A percentile compares a stretch with the other conserved stretches of the same genome.
Evolutionary conservation across 2,797 vertebrate species (phyloP).

Genomic region (Macropodus opercularis): DNA sequence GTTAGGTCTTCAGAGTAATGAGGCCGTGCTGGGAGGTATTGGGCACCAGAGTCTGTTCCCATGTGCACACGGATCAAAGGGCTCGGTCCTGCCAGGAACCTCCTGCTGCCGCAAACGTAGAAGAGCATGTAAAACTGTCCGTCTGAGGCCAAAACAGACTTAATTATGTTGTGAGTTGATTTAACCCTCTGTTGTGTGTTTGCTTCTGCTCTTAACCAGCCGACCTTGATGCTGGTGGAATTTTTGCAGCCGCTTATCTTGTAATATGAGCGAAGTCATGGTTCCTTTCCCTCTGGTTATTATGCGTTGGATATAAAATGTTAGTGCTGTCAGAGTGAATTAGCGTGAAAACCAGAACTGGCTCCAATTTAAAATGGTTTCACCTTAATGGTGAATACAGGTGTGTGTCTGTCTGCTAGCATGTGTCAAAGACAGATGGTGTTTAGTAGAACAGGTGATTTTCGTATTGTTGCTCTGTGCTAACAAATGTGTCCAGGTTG

Average conservation of each 20-base stretch:
- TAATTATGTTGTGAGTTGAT: slow-evolving; percentile 74
- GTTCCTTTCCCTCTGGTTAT: slow-evolving; percentile 22
- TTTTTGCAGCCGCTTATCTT: slow-evolving; percentile 53
- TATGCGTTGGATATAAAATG: slow-evolving; percentile 27
- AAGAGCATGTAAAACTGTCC: slow-evolving; percentile 66
- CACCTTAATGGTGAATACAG: background rate
- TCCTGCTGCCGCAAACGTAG: slow-evolving; percentile 62
- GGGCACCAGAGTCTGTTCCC: slow-evolving; percentile 41
- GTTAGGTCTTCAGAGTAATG: slow-evolving; percentile 32
- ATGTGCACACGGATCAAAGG: slow-evolving; percentile 70
- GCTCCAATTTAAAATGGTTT: slow-evolving; percentile 16
- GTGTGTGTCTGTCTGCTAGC: slow-evolving; percentile 4
- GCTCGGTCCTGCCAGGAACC: slow-evolving; percentile 37
- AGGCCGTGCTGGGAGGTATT: slow-evolving; percentile 22
- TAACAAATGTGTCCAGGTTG: slow-evolving; percentile 11
- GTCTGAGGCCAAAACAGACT: slow-evolving; percentile 56
- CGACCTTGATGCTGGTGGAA: slow-evolving; percentile 49
- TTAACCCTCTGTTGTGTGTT: slow-evolving; percentile 50
- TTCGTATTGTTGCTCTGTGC: slow-evolving; percentile 12
- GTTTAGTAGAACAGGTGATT: slow-evolving; percentile 9
- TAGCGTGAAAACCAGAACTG: slow-evolving; percentile 7
- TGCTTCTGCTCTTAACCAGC: slow-evolving; percentile 31
- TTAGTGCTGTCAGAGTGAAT: slow-evolving; percentile 33
- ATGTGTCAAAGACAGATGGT: background rate
- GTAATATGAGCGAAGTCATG: slow-evolving; percentile 34